Conservation (phyloP, 1,140 invertebrate genomes). For the Meloidogyne chitwoodi region DNA sequence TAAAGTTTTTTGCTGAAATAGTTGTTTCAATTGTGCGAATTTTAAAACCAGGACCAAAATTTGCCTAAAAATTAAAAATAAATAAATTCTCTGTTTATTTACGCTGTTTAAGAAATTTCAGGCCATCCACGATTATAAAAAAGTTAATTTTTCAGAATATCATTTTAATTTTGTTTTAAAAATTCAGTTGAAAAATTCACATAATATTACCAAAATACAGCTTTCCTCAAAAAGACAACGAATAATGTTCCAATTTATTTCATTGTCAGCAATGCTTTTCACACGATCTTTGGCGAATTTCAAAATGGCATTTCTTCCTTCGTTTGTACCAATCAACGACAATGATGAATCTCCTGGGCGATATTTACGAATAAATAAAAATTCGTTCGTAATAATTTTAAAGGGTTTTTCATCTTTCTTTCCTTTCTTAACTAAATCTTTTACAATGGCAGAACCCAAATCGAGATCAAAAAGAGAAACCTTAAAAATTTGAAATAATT, state of each 20-base stretch:
- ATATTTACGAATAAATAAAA: not conserved
- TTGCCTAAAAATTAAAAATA: not conserved
- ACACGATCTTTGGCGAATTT: not conserved
- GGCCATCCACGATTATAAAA: too few relatives aligned
- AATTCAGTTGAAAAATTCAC: not conserved
- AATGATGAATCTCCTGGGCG: not conserved
- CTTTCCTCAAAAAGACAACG: not conserved
- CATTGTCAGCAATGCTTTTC: not conserved
- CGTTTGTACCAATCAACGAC: not conserved
- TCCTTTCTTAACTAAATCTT: not conserved
- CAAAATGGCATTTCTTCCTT: not conserved
- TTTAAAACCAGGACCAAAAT: not conserved
- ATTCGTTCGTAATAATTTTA: not conserved
- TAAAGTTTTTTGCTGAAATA: not conserved
- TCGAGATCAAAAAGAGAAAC: not conserved
- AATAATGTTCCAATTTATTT: not conserved
- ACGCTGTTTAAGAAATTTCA: too few relatives aligned
- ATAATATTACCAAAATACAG: not conserved
- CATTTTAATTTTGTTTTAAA: too few relatives aligned
- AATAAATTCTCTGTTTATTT: too few relatives aligned
- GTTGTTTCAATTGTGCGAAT: not conserved
- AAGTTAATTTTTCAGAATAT: too few relatives aligned
- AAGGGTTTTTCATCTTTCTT: not conserved
- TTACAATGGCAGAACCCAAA: not conserved
- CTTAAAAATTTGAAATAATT: not conserved